phyloP scores from a whole-genome alignment of 2,113 vertebrate species.

The Rhombomys opimus region DNA sequence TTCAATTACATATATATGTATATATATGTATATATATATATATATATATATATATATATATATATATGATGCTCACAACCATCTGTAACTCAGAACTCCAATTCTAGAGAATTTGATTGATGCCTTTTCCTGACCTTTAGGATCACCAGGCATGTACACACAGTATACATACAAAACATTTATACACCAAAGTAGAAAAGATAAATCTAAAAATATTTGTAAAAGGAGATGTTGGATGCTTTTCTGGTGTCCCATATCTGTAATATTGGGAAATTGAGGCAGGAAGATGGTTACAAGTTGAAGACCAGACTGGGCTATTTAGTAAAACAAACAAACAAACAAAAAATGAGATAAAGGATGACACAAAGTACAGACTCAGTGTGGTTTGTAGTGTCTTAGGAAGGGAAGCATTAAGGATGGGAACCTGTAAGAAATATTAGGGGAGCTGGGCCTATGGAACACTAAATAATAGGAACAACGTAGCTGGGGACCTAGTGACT shows the following conservation, averaged over 20 bases:
- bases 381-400: background rate
- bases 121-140: background rate
- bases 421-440: constrained; percentile 6
- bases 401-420: background rate
- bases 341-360: background rate
- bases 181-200: background rate
- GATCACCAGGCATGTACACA: background rate
- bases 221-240: background rate
- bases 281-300: background rate
- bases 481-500: background rate
- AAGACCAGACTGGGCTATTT: background rate
- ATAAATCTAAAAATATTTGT: background rate
- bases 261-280: background rate
- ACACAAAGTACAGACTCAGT: background rate
- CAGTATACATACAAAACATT: background rate
- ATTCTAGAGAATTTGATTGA: background rate
- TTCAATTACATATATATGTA: background rate
- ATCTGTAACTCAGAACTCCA: background rate
- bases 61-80: background rate
- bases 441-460: background rate
- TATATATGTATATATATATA: too few species aligned
- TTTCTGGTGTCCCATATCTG: background rate
- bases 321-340: background rate
- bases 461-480: background rate
- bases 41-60: too few species aligned